Evolutionary conservation across 2,113 vertebrate genomes (phyloP).

Genomic region (Gadus macrocephalus): DNA sequence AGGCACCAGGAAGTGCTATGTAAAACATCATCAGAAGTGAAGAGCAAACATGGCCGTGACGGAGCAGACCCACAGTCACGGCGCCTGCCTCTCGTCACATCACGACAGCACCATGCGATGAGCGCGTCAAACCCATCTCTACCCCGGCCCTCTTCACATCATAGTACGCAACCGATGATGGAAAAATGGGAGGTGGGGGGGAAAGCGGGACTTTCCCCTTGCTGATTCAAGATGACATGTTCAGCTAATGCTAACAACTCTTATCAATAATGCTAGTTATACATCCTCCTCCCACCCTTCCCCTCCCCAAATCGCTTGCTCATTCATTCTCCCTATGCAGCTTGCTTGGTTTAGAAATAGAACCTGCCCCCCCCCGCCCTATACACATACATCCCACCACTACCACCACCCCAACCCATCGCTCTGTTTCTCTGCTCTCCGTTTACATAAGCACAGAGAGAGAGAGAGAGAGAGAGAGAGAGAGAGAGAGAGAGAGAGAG

Average conservation of each 20-base stretch:
- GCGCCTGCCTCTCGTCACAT: background rate
- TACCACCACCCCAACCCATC: slow-evolving; percentile 49
- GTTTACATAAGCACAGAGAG: slow-evolving; percentile 74
- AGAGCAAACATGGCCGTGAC: slow-evolving; percentile 19
- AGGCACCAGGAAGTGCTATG: slow-evolving; percentile 7
- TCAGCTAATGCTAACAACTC: slow-evolving; percentile 56
- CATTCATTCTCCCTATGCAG: slow-evolving; percentile 17
- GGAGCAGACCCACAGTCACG: slow-evolving; percentile 21
- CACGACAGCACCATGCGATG: too few relatives aligned
- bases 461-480: slow-evolving; percentile 50
- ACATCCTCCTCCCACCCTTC: slow-evolving; percentile 32
- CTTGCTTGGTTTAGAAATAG: slow-evolving; percentile 10
- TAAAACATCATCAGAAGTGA: slow-evolving; percentile 1
- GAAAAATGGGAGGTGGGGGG: background rate
- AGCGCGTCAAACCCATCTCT: background rate
- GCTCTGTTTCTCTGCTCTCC: slow-evolving; percentile 69
- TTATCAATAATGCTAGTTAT: slow-evolving; percentile 63
- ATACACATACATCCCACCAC: slow-evolving; percentile 42
- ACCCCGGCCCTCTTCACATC: slow-evolving; percentile 21
- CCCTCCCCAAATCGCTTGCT: slow-evolving; percentile 13
- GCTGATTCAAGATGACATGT: slow-evolving; percentile 41
- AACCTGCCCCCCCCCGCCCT: slow-evolving; percentile 2
- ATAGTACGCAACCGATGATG: background rate
- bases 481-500: too few relatives aligned
- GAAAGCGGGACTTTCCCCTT: slow-evolving; percentile 17